These are phyloP conservation scores for Bagarius yarrelli DNA, from an alignment of 2,113 vertebrate species.

Conservation along the genomic window DNA sequence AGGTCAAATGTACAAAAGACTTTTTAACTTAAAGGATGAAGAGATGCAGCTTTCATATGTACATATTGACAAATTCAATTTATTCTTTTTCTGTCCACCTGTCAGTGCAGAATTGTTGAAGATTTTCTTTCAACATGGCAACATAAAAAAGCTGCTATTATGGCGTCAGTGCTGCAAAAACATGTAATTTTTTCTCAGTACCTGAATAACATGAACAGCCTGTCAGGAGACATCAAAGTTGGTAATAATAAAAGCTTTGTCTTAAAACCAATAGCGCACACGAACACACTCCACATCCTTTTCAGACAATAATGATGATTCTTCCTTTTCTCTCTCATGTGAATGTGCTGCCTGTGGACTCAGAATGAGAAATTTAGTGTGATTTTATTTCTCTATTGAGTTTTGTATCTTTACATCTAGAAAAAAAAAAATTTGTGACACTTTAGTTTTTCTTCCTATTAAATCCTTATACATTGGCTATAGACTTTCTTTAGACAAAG, in stretches of 20 bases:
- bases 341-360: not conserved
- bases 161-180: conserved; percentile 42
- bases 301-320: not conserved
- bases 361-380: not conserved
- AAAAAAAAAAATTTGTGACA: not conserved
- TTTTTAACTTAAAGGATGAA: not conserved
- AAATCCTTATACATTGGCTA: no score
- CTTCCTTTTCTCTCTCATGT: not conserved
- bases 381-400: not conserved
- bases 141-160: conserved; percentile 29
- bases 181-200: conserved; percentile 29
- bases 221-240: conserved; percentile 31
- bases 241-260: conserved; percentile 19
- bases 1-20: no score
- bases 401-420: not conserved
- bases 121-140: conserved; percentile 30
- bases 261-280: conserved; percentile 8
- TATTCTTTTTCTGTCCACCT: not conserved
- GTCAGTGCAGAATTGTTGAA: not conserved
- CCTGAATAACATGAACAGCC: conserved; percentile 27
- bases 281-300: not conserved
- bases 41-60: not conserved
- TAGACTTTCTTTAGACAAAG: no score
- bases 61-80: not conserved
- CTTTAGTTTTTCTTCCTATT: not conserved